Evolutionary conservation across 2,797 vertebrate genomes (phyloP).

Genomic region (Podargus strigoides): DNA sequence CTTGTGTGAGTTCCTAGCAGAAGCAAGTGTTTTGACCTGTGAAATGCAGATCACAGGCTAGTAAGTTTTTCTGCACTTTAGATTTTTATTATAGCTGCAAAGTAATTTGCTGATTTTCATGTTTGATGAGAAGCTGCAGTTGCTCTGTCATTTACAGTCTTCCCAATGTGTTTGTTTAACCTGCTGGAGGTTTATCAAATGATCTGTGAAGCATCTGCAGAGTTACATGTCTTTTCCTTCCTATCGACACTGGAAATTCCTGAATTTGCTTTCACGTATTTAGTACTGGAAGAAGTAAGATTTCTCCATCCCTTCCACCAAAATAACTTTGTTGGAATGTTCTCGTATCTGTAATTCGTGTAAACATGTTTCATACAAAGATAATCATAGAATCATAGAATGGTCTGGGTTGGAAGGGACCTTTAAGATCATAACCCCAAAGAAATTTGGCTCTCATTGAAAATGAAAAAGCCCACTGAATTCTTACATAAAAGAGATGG

Average conservation of each 20-base stretch:
- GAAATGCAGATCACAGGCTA: constrained; percentile 14
- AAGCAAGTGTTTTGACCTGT: constrained; percentile 15
- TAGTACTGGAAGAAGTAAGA: background rate
- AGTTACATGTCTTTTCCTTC: background rate
- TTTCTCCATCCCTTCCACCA: background rate
- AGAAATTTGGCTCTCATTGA: background rate
- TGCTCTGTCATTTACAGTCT: constrained; percentile 8
- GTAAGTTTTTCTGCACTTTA: constrained; percentile 30
- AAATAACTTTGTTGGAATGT: background rate
- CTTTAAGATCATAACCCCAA: no score
- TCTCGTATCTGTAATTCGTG: background rate
- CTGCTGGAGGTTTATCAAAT: constrained; percentile 28
- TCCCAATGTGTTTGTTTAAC: constrained; percentile 42
- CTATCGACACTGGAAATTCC: background rate
- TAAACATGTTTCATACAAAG: background rate
- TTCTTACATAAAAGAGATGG: background rate
- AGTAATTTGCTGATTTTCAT: constrained; percentile 34
- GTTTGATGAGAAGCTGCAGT: constrained; percentile 30
- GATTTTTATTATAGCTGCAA: constrained; percentile 45
- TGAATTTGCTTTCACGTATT: background rate
- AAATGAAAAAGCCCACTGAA: background rate
- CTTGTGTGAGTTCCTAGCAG: constrained; percentile 4
- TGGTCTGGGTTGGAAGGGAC: no score
- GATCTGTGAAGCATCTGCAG: constrained; percentile 11
- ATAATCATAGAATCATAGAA: no score